Conservation (phyloP, 2,888 invertebrate genomes). For the Tetramorium bicarinatum region DNA sequence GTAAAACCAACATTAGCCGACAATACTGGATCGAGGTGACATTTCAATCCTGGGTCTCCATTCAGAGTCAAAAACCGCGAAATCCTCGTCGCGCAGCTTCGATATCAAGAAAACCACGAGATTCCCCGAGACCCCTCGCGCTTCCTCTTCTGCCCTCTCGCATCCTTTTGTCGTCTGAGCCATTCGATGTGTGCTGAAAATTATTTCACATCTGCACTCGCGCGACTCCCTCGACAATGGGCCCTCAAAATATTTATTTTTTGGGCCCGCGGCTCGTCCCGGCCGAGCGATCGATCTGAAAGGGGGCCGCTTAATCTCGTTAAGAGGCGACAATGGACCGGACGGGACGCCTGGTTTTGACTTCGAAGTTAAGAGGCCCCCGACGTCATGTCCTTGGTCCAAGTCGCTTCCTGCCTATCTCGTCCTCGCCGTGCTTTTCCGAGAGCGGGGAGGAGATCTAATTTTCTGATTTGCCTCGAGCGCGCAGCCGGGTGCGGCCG, state of each 20-base stretch:
- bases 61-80: conserved; percentile 78
- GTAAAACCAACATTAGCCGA: conserved; percentile 81
- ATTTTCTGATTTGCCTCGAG: conserved; percentile 76
- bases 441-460: conserved; percentile 70
- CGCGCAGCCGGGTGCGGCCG: conserved; percentile 33
- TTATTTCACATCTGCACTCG: conserved; percentile 76
- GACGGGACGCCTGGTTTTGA: conserved; percentile 72
- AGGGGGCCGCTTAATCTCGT: conserved; percentile 79
- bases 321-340: conserved; percentile 76
- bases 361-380: conserved; percentile 78
- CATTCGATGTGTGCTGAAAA: conserved; percentile 43
- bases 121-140: neutral
- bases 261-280: conserved; percentile 52
- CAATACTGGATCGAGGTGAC: conserved; percentile 76
- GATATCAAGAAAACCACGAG: conserved; percentile 37
- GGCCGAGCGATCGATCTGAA: conserved; percentile 77
- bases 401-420: conserved; percentile 35
- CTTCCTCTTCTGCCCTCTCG: conserved; percentile 32
- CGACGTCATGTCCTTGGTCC: conserved; percentile 44
- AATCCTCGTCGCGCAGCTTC: conserved; percentile 67
- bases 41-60: conserved; percentile 78
- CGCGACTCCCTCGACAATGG: conserved; percentile 77
- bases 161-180: conserved; percentile 37
- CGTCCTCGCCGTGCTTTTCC: conserved; percentile 37
- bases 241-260: conserved; percentile 85